Percentiles rank a stretch among this genome's conserved stretches.
These are phyloP conservation scores for Darevskia nairensis DNA, from an alignment of 2,797 vertebrate species.

Conservation along the genomic window DNA sequence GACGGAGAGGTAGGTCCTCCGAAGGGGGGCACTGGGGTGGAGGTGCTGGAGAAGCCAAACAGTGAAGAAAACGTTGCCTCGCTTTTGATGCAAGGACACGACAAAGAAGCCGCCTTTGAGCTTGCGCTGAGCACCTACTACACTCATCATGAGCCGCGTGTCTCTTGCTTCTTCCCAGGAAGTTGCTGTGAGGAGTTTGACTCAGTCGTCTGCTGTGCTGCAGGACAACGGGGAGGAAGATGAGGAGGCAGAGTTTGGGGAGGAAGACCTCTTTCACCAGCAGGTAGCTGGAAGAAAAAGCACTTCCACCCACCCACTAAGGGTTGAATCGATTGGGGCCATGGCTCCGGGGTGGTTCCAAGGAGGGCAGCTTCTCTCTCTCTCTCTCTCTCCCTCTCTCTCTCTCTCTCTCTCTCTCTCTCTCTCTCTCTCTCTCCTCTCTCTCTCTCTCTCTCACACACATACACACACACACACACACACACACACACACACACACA, in stretches of 20 bases:
- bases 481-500: too few relatives aligned
- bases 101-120: neutral
- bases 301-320: neutral
- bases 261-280: conserved; percentile 89
- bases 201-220: conserved; percentile 76
- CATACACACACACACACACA: too few relatives aligned
- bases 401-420: too few relatives aligned
- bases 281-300: conserved; percentile 76
- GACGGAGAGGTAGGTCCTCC: conserved; percentile 87
- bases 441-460: too few relatives aligned
- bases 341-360: neutral
- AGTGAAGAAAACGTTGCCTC: too few relatives aligned
- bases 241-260: conserved; percentile 88
- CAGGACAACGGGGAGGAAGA: conserved; percentile 82
- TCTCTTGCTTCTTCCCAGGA: conserved; percentile 79
- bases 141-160: neutral
- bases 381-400: neutral
- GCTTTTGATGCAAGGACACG: too few relatives aligned
- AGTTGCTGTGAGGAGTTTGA: conserved; percentile 87
- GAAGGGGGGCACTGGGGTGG: rapidly evolving
- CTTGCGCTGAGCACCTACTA: neutral
- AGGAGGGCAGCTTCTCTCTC: too few relatives aligned
- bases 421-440: too few relatives aligned
- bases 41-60: too few relatives aligned
- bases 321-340: neutral